Conservation (phyloP, 2,113 vertebrate species). For the Benthochromis sp. region DNA sequence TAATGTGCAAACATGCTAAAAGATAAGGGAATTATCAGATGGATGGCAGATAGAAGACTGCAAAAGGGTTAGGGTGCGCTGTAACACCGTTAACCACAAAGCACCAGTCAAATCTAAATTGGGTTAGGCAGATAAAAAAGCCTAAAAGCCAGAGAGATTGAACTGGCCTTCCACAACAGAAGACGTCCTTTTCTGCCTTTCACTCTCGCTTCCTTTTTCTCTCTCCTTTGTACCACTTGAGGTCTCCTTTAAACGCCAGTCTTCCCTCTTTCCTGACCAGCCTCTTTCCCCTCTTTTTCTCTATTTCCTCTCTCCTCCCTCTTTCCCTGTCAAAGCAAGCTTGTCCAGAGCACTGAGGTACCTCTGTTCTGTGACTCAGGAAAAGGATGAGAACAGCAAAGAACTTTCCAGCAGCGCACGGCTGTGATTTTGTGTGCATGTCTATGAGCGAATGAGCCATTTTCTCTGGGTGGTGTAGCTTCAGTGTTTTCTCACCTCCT, state of each 20-base stretch:
- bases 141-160: not conserved
- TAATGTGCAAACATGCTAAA: not conserved
- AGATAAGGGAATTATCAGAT: slow-evolving; percentile 18
- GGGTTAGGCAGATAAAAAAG: not conserved
- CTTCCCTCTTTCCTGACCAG: slow-evolving; percentile 38
- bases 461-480: not conserved
- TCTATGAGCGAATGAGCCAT: not conserved
- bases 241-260: slow-evolving; percentile 2
- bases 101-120: not conserved
- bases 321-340: slow-evolving; percentile 49
- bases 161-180: not conserved
- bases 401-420: slow-evolving; percentile 51
- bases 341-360: slow-evolving; percentile 63
- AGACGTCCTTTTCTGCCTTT: not conserved
- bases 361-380: slow-evolving; percentile 60
- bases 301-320: slow-evolving; percentile 55
- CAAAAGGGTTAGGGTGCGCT: not conserved
- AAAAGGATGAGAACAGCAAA: slow-evolving; percentile 51
- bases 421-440: slow-evolving; percentile 26
- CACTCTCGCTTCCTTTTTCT: not conserved
- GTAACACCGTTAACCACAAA: not conserved
- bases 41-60: not conserved
- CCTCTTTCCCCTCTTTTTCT: slow-evolving; percentile 43
- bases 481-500: slow-evolving; percentile 81
- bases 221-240: not conserved